Evolutionary conservation across 1,140 invertebrate species (phyloP), one percentile per base, ranked within the genome.

Genomic region (Drosophila jambulina): DNA sequence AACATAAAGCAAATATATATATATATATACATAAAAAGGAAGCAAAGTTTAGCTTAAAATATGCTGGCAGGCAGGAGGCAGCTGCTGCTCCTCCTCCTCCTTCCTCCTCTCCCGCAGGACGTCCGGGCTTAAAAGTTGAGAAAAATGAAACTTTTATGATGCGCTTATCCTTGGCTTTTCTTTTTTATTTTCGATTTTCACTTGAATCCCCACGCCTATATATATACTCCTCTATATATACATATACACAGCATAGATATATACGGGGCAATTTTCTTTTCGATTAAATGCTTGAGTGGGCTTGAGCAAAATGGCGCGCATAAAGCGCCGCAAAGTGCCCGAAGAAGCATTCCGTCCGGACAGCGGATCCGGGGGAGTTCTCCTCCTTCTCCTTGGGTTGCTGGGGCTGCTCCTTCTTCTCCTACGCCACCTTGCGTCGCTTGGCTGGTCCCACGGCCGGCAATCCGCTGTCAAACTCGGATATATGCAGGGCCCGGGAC

Each of bases 131-230:
- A 91, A 91, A 86, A 91, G 90, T 86, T 91, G 90, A 91, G 90
- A 91, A 91, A 91, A 91, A 91, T 91, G 85, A 91, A 91, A 91
- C 77, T 91, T 91, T 91, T 91, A 91, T 91, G 82, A 87, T 78
- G 62, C 65, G 29, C 64, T 75, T 59, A 57, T 79, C 62, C 27
- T 72, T 40, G 63, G 63, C 13, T 23, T 29, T 38, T 40, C 25
- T 38, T 23, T 36, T 46, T 25, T 36, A 5, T 36, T 46, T 23
- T 74, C 54, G 54, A 64, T 46, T 57, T 29, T 38, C 15, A 15
- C 59, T 75, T 23, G 36, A 3, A 23, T 40, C 13, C 38, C 21
- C 17, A 9, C 17, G 32, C 49, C 46, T 43, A 43, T 38, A 53
- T 49, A 64, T n/a, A 38, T 32, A 25, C 12, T 13, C 13, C 0